Conservation (phyloP, 2,888 invertebrate genomes). For the Cinara cedri region DNA sequence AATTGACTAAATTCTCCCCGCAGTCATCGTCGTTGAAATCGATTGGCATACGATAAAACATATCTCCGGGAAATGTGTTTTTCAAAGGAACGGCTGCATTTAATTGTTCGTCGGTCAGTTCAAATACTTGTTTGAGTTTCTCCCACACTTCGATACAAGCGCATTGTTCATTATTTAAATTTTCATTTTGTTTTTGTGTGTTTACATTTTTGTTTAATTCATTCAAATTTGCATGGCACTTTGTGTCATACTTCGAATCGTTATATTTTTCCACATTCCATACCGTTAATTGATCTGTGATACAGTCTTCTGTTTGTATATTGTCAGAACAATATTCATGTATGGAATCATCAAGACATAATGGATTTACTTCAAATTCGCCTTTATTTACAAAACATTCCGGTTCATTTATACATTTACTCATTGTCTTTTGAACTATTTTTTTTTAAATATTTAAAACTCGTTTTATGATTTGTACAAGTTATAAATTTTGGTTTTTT, state of each 20-base stretch:
- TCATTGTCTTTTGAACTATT: too few species aligned
- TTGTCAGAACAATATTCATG: neutral
- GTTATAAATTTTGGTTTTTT: too few species aligned
- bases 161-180: neutral
- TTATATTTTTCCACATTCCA: neutral
- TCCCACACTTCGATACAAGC: neutral
- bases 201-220: neutral
- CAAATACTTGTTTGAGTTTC: neutral
- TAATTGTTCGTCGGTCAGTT: neutral
- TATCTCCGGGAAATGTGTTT: neutral
- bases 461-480: too few species aligned
- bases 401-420: neutral
- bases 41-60: neutral
- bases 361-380: neutral
- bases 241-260: neutral
- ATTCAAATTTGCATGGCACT: neutral
- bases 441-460: too few species aligned
- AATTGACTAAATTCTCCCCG: neutral
- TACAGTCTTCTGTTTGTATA: too few species aligned
- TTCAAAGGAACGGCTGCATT: too few species aligned
- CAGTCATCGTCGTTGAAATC: neutral
- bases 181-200: too few species aligned
- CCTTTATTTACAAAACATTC: neutral
- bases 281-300: neutral
- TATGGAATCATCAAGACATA: neutral